These are phyloP conservation scores for Ctenosaura bakeri DNA, from an alignment of 2,797 vertebrate genomes.

Conservation along the genomic window DNA sequence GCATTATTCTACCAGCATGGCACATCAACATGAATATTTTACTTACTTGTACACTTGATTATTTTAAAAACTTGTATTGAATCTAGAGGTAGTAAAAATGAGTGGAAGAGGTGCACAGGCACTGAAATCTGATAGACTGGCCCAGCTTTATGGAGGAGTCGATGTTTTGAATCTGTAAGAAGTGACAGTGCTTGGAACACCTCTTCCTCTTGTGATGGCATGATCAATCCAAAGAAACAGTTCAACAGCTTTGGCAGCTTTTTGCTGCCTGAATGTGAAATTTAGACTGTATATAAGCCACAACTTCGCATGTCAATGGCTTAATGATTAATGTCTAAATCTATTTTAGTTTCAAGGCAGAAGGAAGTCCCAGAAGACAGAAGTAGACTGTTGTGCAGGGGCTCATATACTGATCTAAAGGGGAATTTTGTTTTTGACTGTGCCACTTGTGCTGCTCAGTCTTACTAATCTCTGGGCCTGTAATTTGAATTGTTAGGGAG, in stretches of 20 bases:
- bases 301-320: not conserved
- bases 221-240: not conserved
- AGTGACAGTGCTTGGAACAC: too few relatives aligned
- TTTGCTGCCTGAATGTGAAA: not conserved
- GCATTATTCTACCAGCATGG: slow-evolving; percentile 27
- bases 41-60: slow-evolving; percentile 34
- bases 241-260: not conserved
- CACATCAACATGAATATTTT: slow-evolving; percentile 32
- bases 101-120: not conserved
- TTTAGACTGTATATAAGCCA: not conserved
- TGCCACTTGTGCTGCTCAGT: not conserved
- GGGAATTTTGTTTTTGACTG: not conserved
- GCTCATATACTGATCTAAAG: not conserved
- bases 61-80: too few relatives aligned
- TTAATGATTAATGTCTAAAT: not conserved
- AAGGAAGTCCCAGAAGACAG: not conserved
- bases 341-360: not conserved
- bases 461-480: slow-evolving; percentile 5
- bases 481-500: not conserved
- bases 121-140: not conserved
- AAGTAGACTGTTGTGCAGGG: not conserved
- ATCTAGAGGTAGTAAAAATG: not conserved
- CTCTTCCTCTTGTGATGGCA: not conserved
- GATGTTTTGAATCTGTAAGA: too few relatives aligned
- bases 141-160: too few relatives aligned